phyloP scores from a whole-genome alignment of 2,113 vertebrate species.

The Hystrix cristata region DNA sequence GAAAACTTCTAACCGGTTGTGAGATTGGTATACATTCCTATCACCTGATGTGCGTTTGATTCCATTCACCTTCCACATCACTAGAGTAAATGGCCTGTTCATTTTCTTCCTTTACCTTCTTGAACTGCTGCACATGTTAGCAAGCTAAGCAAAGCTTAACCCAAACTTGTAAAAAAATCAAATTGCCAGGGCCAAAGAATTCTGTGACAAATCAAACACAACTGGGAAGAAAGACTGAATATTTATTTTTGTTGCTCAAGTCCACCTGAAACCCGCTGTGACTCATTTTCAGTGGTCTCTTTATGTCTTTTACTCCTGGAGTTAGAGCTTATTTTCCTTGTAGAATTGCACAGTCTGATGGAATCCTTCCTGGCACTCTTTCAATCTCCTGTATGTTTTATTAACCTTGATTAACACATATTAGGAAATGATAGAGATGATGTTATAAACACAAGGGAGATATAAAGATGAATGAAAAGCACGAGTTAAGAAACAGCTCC shows the following conservation, averaged over 20 bases:
- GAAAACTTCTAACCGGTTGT: constrained; percentile 55
- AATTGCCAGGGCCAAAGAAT: constrained; percentile 29
- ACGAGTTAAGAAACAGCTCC: neutral
- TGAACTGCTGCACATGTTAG: constrained; percentile 14
- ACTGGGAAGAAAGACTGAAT: constrained; percentile 34
- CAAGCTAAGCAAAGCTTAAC: constrained; percentile 42
- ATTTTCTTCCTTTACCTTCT: constrained; percentile 2
- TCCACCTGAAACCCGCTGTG: neutral
- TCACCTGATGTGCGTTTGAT: constrained; percentile 42
- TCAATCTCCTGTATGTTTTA: neutral
- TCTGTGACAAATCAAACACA: constrained; percentile 58
- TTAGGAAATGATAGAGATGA: constrained; percentile 26
- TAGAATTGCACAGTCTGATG: constrained; percentile 36
- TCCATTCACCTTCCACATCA: neutral
- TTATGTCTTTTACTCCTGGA: constrained; percentile 57
- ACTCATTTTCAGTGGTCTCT: constrained; percentile 42
- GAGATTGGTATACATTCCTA: neutral
- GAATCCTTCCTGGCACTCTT: constrained; percentile 7
- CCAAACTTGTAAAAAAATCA: neutral
- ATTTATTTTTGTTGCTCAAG: constrained; percentile 71
- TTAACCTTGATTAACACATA: constrained; percentile 60
- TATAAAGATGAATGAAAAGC: neutral
- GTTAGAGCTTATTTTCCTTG: constrained; percentile 61
- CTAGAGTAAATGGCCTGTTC: neutral
- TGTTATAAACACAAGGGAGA: neutral